Conservation (phyloP, 2,888 invertebrate genomes). For the Ormyrus nitidulus region DNA sequence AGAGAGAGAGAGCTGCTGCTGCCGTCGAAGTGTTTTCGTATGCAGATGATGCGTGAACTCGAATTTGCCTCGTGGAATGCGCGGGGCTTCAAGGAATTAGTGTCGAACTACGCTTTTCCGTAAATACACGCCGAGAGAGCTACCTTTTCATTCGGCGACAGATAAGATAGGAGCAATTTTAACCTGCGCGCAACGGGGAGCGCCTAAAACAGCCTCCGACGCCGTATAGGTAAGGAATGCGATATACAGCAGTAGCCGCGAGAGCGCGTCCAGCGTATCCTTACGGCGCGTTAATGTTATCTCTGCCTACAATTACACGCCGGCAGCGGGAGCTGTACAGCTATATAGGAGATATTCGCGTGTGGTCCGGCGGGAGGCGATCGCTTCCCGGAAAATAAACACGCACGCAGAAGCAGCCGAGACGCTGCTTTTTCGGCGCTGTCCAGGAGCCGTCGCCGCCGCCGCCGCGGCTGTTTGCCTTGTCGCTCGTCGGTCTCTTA, state of each 20-base stretch:
- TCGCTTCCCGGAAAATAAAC: slow-evolving; percentile 69
- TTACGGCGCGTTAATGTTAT: slow-evolving; percentile 16
- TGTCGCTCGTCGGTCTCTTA: slow-evolving; percentile 12
- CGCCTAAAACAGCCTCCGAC: no score
- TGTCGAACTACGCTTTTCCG: no score
- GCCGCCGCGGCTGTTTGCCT: slow-evolving; percentile 48
- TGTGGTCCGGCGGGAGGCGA: slow-evolving; percentile 41
- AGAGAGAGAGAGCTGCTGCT: no score
- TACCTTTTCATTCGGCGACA: no score
- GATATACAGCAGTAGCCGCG: slow-evolving; percentile 19
- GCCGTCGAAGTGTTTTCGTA: no score
- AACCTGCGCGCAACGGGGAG: no score
- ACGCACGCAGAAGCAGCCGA: slow-evolving; percentile 46
- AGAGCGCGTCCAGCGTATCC: background rate
- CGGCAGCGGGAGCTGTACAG: background rate
- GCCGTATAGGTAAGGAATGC: slow-evolving; percentile 23
- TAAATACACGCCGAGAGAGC: no score
- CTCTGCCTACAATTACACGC: background rate
- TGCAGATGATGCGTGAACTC: no score
- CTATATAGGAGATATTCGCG: slow-evolving; percentile 6
- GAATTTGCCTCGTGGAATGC: no score
- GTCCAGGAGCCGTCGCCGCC: slow-evolving; percentile 9
- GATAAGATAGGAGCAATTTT: no score
- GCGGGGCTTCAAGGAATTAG: no score
- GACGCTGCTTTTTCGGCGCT: slow-evolving; percentile 6